Evolutionary conservation across 2,888 invertebrate species (phyloP).

Genomic region (Omphaloscelis lunosa): DNA sequence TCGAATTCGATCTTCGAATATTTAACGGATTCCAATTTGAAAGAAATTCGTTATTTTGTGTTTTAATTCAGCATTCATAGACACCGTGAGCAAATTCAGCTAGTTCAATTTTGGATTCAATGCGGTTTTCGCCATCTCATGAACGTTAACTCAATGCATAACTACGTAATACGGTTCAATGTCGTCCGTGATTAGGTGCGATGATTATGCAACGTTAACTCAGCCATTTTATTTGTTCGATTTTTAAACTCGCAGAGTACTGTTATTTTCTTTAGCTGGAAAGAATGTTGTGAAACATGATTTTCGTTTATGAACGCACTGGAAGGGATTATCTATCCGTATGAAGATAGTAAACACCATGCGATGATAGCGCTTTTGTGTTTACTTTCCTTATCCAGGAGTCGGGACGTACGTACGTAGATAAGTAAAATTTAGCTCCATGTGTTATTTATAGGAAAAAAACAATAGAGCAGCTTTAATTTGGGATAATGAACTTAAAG

Average conservation of each 20-base stretch:
- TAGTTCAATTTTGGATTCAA: slow-evolving; percentile 10
- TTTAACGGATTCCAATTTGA: slow-evolving; percentile 88
- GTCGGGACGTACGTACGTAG: background rate
- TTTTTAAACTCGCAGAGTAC: slow-evolving; percentile 25
- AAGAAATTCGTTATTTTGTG: slow-evolving; percentile 72
- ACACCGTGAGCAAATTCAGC: slow-evolving; percentile 20
- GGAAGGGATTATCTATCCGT: slow-evolving; percentile 20
- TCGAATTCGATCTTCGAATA: slow-evolving; percentile 89
- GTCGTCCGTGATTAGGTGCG: slow-evolving; percentile 65
- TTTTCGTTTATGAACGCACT: slow-evolving; percentile 28
- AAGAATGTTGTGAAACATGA: slow-evolving; percentile 26
- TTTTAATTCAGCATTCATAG: slow-evolving; percentile 43
- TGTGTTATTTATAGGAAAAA: background rate
- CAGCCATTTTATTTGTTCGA: slow-evolving; percentile 55
- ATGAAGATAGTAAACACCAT: slow-evolving; percentile 22
- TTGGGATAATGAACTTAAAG: background rate
- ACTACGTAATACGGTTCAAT: slow-evolving; percentile 66
- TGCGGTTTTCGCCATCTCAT: slow-evolving; percentile 29
- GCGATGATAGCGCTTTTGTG: slow-evolving; percentile 16
- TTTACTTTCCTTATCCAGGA: slow-evolving; percentile 43
- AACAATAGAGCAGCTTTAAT: background rate
- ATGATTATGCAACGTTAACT: slow-evolving; percentile 67
- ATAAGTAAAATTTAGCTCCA: background rate
- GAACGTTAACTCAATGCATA: slow-evolving; percentile 40
- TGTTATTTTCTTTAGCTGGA: slow-evolving; percentile 5